A percentile compares a stretch with the other conserved stretches of the same genome.
phyloP scores from a whole-genome alignment of 2,113 vertebrate species.

The Ivindomyrus marchei region DNA sequence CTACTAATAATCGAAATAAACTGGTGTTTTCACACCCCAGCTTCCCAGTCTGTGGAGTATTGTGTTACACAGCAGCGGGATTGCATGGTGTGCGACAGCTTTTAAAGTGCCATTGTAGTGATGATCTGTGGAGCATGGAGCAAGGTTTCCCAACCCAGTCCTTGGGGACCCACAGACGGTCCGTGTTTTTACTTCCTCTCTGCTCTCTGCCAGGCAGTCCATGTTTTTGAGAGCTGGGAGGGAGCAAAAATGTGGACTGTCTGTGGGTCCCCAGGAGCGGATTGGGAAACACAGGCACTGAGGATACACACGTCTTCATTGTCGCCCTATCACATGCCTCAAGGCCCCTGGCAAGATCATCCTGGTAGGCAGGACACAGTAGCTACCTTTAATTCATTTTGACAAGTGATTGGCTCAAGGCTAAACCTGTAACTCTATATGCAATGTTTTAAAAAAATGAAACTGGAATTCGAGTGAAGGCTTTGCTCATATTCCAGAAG shows the following conservation, averaged over 20 bases:
- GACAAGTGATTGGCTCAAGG: constrained; percentile 45
- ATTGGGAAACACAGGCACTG: not conserved
- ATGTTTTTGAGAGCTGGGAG: not conserved
- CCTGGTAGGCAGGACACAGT: constrained; percentile 47
- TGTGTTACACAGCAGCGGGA: not conserved
- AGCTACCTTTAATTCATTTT: constrained; percentile 50
- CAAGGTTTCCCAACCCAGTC: not conserved
- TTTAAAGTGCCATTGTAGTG: not conserved
- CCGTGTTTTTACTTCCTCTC: not conserved
- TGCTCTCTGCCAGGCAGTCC: not conserved
- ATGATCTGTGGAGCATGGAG: not conserved
- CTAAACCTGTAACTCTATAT: constrained; percentile 48
- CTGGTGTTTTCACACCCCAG: not conserved
- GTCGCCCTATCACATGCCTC: constrained; percentile 18
- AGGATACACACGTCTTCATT: not conserved
- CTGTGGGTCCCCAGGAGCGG: not conserved
- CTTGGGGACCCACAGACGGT: not conserved
- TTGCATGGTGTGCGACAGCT: not conserved
- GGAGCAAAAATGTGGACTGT: not conserved
- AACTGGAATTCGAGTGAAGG: constrained; percentile 32
- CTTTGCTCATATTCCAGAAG: not conserved
- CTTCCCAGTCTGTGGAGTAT: not conserved
- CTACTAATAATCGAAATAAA: not conserved
- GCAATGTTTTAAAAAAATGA: constrained; percentile 38
- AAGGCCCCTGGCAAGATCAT: constrained; percentile 36